Percentiles rank a stretch among this genome's conserved stretches.
Evolutionary conservation across 2,888 invertebrate genomes (phyloP).

Genomic region (Ariolimax columbianus): DNA sequence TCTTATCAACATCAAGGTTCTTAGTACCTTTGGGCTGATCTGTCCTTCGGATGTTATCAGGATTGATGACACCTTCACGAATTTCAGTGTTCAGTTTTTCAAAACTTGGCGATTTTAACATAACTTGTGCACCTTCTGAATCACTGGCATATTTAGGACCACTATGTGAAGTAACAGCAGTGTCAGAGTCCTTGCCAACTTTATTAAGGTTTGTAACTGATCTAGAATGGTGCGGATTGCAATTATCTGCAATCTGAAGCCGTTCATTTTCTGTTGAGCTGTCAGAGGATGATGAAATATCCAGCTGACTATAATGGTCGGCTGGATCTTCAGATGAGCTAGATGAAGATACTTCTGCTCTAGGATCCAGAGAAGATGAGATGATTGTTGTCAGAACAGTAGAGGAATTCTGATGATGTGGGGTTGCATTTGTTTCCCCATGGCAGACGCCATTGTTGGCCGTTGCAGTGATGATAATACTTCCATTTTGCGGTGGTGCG

Average conservation of each 20-base stretch:
- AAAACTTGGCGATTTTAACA: neutral
- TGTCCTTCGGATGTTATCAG: neutral
- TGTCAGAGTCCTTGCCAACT: neutral
- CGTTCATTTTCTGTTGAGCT: slow-evolving; percentile 41
- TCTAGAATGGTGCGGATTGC: slow-evolving; percentile 1
- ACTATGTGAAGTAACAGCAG: neutral
- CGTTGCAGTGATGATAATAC: neutral
- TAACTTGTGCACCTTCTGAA: slow-evolving; percentile 6
- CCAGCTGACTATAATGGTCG: slow-evolving; percentile 16
- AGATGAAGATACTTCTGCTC: slow-evolving; percentile 42
- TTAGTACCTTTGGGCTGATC: neutral
- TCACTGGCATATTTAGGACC: neutral
- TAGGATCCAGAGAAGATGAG: slow-evolving; percentile 35
- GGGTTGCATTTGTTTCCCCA: neutral
- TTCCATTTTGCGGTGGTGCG: neutral
- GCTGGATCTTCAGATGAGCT: slow-evolving; percentile 39
- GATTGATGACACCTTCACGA: neutral
- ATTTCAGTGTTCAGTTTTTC: neutral
- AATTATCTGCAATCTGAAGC: neutral
- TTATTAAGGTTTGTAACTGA: slow-evolving; percentile 14
- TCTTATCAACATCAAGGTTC: too few species aligned
- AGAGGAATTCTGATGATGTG: slow-evolving; percentile 1
- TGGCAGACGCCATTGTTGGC: neutral
- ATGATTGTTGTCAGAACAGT: neutral
- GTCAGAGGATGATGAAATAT: slow-evolving; percentile 43